Percentiles rank a stretch among this genome's conserved stretches.
phyloP scores from a whole-genome alignment of 2,888 invertebrate species.

The Sphinx pinastri region DNA sequence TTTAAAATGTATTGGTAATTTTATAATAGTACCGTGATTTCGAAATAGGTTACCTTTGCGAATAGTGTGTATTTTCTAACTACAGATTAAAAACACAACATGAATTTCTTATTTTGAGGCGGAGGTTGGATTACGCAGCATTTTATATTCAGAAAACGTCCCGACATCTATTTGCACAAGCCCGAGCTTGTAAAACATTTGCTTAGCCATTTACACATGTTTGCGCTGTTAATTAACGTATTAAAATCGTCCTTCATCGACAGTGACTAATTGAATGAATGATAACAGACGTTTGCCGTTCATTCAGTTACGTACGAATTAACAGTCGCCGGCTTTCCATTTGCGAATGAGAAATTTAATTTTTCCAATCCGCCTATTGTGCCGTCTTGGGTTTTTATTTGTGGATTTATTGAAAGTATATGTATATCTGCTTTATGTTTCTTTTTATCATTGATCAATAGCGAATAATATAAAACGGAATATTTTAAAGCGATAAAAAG shows the following conservation, averaged over 20 bases:
- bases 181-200: constrained; percentile 27
- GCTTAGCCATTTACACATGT: constrained; percentile 32
- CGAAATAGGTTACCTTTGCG: too few relatives aligned
- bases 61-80: too few relatives aligned
- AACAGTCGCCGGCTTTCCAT: constrained; percentile 26
- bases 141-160: not conserved
- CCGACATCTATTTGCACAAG: not conserved
- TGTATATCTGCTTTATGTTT: not conserved
- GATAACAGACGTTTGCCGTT: constrained; percentile 48
- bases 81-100: too few relatives aligned
- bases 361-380: not conserved
- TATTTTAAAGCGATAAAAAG: too few relatives aligned
- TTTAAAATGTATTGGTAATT: too few relatives aligned
- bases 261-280: constrained; percentile 61
- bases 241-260: constrained; percentile 47
- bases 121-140: too few relatives aligned
- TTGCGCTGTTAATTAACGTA: constrained; percentile 42
- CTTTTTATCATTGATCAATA: not conserved
- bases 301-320: constrained; percentile 49
- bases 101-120: not conserved
- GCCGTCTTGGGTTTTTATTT: not conserved
- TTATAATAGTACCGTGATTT: too few relatives aligned
- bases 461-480: not conserved
- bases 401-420: not conserved
- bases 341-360: not conserved